Evolutionary conservation across 1,140 invertebrate genomes (phyloP), one percentile per base, ranked within the genome.

Genomic region (Brachionus koreanus): DNA sequence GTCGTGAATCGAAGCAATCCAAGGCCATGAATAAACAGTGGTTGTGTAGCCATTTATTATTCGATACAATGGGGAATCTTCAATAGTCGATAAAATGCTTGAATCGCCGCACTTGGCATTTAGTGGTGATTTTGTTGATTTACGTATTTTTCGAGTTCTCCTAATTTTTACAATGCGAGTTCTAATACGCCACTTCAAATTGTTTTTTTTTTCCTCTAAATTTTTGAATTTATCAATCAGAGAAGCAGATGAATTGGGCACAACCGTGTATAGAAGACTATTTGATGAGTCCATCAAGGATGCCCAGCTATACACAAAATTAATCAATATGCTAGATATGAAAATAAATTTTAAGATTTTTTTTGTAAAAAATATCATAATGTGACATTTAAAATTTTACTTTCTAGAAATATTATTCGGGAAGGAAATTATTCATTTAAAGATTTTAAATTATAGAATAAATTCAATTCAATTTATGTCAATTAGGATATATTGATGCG

Each of bases 1-100:
- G 12, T 33, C 16, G 9, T 37, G 46, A 12, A 79, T 42, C 7
- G 49, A 61, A 25, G 57, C 33, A 39, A 79, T 61, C 49, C 49
- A 79, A 19, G 76, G 76, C 76, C 76, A 79, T 61, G 76, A 79
- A 43, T 25, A 29, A 5, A 25, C 16, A n/a, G 2, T 29, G 12
- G 76, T 37, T 10, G 52, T 65, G 12, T 19, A 39, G 7, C 76
- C 76, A 65, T 65, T 65, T 13, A 79, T 43, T 23, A 79, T 79
- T 65, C 49, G 5, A 39, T 61, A 61, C 10, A 74, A 19, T 13
- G 39, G 13, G 5, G 13, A 42, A 39, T 42, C 33, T 19, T 39
- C 37, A 39, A 72, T 37, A 16, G 35, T 9, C 23, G 69, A 43
- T 5, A 46, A 12, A 13, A 74, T 35, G 29, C 7, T 29, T 25